These are phyloP conservation scores for Nudaria mundana DNA, from an alignment of 2,888 invertebrate species.

Conservation along the genomic window DNA sequence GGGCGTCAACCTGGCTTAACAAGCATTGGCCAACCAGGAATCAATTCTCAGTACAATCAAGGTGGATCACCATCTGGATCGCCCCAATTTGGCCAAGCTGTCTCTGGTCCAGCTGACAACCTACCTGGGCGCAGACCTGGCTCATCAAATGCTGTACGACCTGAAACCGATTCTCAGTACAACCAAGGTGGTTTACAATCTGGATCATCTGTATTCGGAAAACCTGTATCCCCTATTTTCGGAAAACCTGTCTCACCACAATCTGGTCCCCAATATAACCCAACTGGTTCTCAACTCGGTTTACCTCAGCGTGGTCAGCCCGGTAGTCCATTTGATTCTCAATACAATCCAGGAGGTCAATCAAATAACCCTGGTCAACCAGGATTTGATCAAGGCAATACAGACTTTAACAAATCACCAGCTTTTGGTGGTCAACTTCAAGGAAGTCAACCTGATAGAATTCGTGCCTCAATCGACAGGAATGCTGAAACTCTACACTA, in stretches of 20 bases:
- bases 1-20: background rate
- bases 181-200: background rate
- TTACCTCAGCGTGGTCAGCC: background rate
- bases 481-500: conserved; percentile 64
- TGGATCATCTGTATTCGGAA: background rate
- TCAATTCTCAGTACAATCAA: conserved; percentile 24
- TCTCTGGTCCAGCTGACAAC: background rate
- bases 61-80: conserved; percentile 3
- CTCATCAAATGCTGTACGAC: conserved; percentile 15
- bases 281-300: background rate
- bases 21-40: background rate
- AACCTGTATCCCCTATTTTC: background rate
- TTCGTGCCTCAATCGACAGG: conserved; percentile 61
- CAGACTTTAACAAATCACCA: conserved; percentile 12
- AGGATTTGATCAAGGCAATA: conserved; percentile 22
- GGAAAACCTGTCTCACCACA: background rate
- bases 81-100: background rate
- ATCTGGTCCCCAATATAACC: background rate
- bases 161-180: conserved; percentile 7
- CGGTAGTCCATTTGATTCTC: conserved; percentile 25
- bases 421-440: conserved; percentile 18
- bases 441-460: conserved; percentile 52
- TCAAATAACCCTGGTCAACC: conserved; percentile 7
- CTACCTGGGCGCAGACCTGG: background rate
- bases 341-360: conserved; percentile 28